Percentiles rank a stretch among this genome's conserved stretches.
These are phyloP conservation scores for Melinaea menophilus DNA, from an alignment of 2,888 invertebrate genomes.

Conservation along the genomic window DNA sequence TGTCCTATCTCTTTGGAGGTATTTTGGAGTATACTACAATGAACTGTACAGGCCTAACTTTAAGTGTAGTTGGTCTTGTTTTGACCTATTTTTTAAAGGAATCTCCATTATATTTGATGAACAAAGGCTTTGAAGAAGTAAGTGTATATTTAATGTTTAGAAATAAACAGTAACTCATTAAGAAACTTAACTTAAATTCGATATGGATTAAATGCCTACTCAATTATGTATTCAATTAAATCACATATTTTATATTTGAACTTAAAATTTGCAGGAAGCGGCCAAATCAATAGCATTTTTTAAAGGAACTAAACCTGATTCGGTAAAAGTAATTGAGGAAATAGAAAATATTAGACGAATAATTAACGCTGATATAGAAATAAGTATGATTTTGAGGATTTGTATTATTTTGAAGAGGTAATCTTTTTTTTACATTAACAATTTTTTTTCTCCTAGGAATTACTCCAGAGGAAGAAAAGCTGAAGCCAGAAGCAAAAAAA, in stretches of 20 bases:
- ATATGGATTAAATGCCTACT: background rate
- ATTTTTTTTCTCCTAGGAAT: slow-evolving; percentile 35
- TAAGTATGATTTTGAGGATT: background rate
- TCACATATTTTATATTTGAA: no score
- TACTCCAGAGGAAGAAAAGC: slow-evolving; percentile 41
- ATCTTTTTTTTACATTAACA: no score
- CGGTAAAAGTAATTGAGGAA: slow-evolving; percentile 47
- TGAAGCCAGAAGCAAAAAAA: slow-evolving; percentile 32
- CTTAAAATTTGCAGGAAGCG: slow-evolving; percentile 48
- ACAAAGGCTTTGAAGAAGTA: slow-evolving; percentile 43
- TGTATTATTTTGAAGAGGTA: no score
- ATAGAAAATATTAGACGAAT: slow-evolving; percentile 41
- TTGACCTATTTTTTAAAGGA: slow-evolving; percentile 47
- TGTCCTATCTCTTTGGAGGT: slow-evolving; percentile 46
- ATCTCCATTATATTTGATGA: slow-evolving; percentile 39
- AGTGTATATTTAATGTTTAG: slow-evolving; percentile 15
- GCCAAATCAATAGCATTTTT: slow-evolving; percentile 52
- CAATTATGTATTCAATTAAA: background rate
- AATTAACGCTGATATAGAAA: background rate
- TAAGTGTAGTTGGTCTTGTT: slow-evolving; percentile 39
- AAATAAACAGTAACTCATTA: no score
- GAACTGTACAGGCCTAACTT: slow-evolving; percentile 44
- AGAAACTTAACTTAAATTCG: background rate
- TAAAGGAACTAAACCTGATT: slow-evolving; percentile 39
- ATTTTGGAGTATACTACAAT: slow-evolving; percentile 45